phyloP scores from a whole-genome alignment of 2,888 invertebrate species.

The Smittia aterrima region DNA sequence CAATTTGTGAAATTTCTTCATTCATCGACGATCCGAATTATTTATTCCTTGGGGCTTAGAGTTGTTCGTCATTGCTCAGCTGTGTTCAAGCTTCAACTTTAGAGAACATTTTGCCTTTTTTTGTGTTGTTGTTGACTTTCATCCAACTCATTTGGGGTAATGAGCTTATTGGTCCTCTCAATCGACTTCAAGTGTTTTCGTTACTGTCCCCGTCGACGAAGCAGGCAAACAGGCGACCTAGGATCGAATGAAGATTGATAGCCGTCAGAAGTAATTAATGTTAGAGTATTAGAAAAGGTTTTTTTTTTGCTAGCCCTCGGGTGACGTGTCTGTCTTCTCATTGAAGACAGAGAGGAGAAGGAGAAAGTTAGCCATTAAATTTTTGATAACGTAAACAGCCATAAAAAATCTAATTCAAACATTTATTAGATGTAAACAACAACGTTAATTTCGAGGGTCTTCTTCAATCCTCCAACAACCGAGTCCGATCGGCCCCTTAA shows the following conservation, averaged over 20 bases:
- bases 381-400: slow-evolving; percentile 20
- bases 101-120: no score
- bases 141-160: background rate
- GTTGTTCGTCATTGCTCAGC: no score
- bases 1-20: background rate
- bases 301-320: background rate
- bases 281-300: slow-evolving; percentile 30
- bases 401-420: slow-evolving; percentile 19
- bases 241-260: slow-evolving; percentile 34
- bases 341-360: no score
- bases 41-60: background rate
- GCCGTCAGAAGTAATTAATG: slow-evolving; percentile 30
- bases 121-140: slow-evolving; percentile 20
- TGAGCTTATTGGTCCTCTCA: slow-evolving; percentile 6
- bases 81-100: no score
- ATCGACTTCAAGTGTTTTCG: background rate
- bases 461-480: background rate
- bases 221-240: background rate
- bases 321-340: background rate
- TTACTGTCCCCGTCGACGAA: background rate
- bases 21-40: background rate
- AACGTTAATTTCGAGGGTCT: background rate
- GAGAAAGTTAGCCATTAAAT: slow-evolving; percentile 16
- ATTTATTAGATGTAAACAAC: slow-evolving; percentile 20
- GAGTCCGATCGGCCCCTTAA: background rate